A percentile compares a stretch with the other conserved stretches of the same genome.
These are phyloP conservation scores for Hassar affinis DNA, from an alignment of 2,113 vertebrate genomes.

Conservation along the genomic window DNA sequence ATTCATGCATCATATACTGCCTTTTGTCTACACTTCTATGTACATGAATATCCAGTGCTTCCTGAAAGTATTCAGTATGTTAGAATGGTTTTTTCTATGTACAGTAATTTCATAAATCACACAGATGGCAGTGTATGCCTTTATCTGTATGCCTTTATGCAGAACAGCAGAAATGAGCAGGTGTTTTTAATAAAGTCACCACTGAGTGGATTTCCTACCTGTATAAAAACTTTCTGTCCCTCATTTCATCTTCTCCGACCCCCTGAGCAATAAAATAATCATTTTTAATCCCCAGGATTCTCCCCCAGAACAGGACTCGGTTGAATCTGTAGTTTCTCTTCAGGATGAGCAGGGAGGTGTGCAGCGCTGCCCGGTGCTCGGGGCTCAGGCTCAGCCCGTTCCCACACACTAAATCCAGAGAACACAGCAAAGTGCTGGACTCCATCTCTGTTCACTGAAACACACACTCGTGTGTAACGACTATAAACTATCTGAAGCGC, in stretches of 20 bases:
- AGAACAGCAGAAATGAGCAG: too few species aligned
- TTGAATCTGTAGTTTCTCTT: conserved; percentile 82
- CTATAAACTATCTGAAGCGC: neutral
- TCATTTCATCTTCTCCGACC: conserved; percentile 76
- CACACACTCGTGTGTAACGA: too few species aligned
- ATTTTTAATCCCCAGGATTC: conserved; percentile 79
- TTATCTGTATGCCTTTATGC: too few species aligned
- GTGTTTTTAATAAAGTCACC: too few species aligned
- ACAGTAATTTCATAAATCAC: too few species aligned
- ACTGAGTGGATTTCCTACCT: too few species aligned
- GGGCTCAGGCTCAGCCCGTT: conserved; percentile 76
- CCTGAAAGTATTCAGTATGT: too few species aligned
- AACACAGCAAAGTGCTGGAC: conserved; percentile 64
- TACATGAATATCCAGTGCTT: neutral
- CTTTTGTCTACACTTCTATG: neutral
- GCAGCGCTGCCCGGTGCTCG: conserved; percentile 78
- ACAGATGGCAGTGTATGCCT: too few species aligned
- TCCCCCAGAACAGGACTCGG: conserved; percentile 87
- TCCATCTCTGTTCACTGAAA: conserved; percentile 72
- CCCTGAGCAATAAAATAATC: conserved; percentile 88
- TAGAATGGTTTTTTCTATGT: too few species aligned
- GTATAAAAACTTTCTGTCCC: conserved; percentile 77
- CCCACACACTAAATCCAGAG: conserved; percentile 76
- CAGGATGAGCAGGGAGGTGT: conserved; percentile 78
- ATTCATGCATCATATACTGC: neutral